phyloP scores from a whole-genome alignment of 2,888 invertebrate species.

The Aplocera efformata region DNA sequence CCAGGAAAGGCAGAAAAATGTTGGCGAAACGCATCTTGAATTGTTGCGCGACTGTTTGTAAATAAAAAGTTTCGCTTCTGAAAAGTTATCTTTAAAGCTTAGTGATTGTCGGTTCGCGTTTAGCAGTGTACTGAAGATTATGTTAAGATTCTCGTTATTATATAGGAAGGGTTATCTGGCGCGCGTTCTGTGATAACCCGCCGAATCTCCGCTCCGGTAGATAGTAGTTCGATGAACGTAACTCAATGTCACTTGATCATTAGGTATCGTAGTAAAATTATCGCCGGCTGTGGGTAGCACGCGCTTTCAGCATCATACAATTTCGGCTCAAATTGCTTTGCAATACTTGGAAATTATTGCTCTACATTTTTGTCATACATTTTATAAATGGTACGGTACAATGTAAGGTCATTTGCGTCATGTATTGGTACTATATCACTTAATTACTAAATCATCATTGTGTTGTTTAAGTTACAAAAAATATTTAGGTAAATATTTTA shows the following conservation, averaged over 20 bases:
- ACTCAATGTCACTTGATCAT: constrained; percentile 62
- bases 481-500: too few relatives aligned
- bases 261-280: constrained; percentile 69
- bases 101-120: constrained; percentile 45
- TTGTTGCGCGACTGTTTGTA: constrained; percentile 6
- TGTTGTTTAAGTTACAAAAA: too few relatives aligned
- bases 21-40: constrained; percentile 60
- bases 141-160: constrained; percentile 50
- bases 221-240: constrained; percentile 68
- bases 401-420: constrained; percentile 6
- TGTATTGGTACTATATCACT: background rate
- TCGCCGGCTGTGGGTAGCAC: constrained; percentile 38
- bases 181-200: constrained; percentile 67
- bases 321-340: background rate
- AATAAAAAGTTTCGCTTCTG: constrained; percentile 7
- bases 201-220: constrained; percentile 52
- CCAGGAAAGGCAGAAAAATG: constrained; percentile 36
- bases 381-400: background rate
- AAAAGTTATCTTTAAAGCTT: constrained; percentile 15
- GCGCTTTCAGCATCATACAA: constrained; percentile 4
- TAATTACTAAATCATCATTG: too few relatives aligned
- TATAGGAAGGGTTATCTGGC: constrained; percentile 67
- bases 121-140: constrained; percentile 56
- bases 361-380: background rate
- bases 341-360: constrained; percentile 1